Evolutionary conservation across 2,797 vertebrate genomes (phyloP).

Genomic region (Ispidina lecontei): DNA sequence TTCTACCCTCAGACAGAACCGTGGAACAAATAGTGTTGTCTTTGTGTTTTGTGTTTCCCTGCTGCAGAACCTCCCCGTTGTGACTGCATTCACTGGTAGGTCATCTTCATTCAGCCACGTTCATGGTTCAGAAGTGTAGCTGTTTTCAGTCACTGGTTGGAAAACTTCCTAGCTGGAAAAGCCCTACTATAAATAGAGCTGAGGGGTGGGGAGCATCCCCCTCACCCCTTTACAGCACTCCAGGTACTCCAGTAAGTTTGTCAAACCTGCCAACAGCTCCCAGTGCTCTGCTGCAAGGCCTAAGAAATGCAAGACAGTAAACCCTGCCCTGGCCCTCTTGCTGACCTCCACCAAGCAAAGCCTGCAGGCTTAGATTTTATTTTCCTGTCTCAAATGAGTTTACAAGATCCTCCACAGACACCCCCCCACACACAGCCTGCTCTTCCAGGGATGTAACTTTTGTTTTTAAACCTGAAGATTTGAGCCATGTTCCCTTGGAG

Average conservation of each 20-base stretch:
- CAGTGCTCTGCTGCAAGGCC: neutral
- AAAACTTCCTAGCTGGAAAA: slow-evolving; percentile 73
- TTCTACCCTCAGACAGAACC: slow-evolving; percentile 77
- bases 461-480: slow-evolving; percentile 68
- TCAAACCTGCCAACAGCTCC: slow-evolving; percentile 48
- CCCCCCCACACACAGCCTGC: slow-evolving; percentile 31
- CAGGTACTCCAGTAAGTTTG: slow-evolving; percentile 56
- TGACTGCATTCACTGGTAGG: slow-evolving; percentile 66
- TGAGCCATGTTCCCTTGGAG: slow-evolving; percentile 68
- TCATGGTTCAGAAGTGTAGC: slow-evolving; percentile 7
- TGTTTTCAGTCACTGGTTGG: slow-evolving; percentile 61
- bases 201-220: slow-evolving; percentile 24
- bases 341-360: slow-evolving; percentile 47
- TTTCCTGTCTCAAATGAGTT: slow-evolving; percentile 49
- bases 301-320: slow-evolving; percentile 8
- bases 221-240: slow-evolving; percentile 29
- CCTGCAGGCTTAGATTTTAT: slow-evolving; percentile 45
- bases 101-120: slow-evolving; percentile 49
- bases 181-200: slow-evolving; percentile 32
- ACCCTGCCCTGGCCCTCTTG: neutral
- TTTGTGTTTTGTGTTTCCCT: slow-evolving; percentile 75
- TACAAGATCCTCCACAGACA: slow-evolving; percentile 60
- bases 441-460: slow-evolving; percentile 43
- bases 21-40: slow-evolving; percentile 72
- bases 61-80: slow-evolving; percentile 66